phyloP scores from a whole-genome alignment of 2,888 invertebrate species.

The Volucella inanis region DNA sequence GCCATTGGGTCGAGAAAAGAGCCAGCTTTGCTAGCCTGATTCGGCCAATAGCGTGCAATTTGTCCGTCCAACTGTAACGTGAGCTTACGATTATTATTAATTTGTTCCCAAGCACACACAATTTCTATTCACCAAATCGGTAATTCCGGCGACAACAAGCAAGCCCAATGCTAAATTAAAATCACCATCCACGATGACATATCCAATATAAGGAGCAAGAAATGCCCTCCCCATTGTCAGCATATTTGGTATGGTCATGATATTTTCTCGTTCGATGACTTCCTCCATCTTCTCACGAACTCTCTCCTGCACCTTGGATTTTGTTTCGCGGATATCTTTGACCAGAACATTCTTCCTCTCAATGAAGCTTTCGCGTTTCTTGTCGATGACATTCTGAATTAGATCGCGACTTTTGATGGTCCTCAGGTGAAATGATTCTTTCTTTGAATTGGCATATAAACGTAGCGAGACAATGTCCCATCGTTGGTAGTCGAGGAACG shows the following conservation, averaged over 20 bases:
- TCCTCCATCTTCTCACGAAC: conserved; percentile 90
- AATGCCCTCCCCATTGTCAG: conserved; percentile 93
- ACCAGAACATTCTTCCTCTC: conserved; percentile 87
- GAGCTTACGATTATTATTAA: conserved; percentile 23
- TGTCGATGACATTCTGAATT: conserved; percentile 85
- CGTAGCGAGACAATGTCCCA: conserved; percentile 81
- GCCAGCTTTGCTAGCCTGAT: conserved; percentile 96
- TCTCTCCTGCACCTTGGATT: conserved; percentile 88
- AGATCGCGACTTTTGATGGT: conserved; percentile 84
- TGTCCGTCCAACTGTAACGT: conserved; percentile 93
- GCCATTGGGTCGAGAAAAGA: conserved; percentile 98
- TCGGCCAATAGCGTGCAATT: conserved; percentile 96
- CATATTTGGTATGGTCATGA: conserved; percentile 96
- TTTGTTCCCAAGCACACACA: neutral
- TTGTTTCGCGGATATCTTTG: conserved; percentile 89
- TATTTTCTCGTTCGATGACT: conserved; percentile 88
- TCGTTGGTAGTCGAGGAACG: conserved; percentile 81
- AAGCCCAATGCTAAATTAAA: conserved; percentile 92
- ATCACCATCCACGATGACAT: conserved; percentile 92
- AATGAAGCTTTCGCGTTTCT: conserved; percentile 86
- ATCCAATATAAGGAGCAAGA: conserved; percentile 94
- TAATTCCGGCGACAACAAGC: conserved; percentile 93
- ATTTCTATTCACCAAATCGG: conserved; percentile 89
- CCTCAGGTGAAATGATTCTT: conserved; percentile 79
- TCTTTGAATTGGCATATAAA: conserved; percentile 81